These are phyloP conservation scores for Apoderus coryli DNA, from an alignment of 2,888 invertebrate genomes.

Conservation along the genomic window DNA sequence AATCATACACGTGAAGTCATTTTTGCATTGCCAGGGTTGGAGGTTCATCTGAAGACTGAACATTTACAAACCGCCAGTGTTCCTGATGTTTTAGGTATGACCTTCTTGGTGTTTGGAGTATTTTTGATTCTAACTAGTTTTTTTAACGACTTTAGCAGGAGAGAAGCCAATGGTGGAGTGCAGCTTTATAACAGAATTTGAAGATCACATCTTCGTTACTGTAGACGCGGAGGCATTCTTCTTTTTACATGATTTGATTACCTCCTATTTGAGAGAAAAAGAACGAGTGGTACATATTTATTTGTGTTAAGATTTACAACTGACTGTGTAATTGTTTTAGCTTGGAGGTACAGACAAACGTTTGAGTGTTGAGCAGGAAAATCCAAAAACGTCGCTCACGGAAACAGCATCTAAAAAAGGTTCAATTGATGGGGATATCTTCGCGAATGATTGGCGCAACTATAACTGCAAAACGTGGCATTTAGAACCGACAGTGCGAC, in stretches of 20 bases:
- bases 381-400: conserved; percentile 17
- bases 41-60: conserved; percentile 84
- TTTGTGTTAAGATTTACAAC: too few species aligned
- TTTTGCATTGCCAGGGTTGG: conserved; percentile 85
- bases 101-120: too few species aligned
- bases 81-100: conserved; percentile 52
- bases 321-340: conserved; percentile 16
- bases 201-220: conserved; percentile 95
- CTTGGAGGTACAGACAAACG: conserved; percentile 23
- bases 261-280: conserved; percentile 89
- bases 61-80: conserved; percentile 67
- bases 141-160: conserved; percentile 39
- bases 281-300: conserved; percentile 55
- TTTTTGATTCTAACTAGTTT: conserved; percentile 8
- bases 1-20: conserved; percentile 89
- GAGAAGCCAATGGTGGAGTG: conserved; percentile 84
- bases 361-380: conserved; percentile 20
- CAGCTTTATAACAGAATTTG: conserved; percentile 96
- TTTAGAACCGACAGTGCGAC: conserved; percentile 83
- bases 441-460: conserved; percentile 75
- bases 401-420: conserved; percentile 22
- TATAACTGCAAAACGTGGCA: conserved; percentile 95
- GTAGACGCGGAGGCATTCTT: conserved; percentile 97
- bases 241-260: conserved; percentile 92
- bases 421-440: conserved; percentile 41